These are phyloP conservation scores for Campoplex nolae DNA, from an alignment of 2,888 invertebrate genomes.

Conservation along the genomic window DNA sequence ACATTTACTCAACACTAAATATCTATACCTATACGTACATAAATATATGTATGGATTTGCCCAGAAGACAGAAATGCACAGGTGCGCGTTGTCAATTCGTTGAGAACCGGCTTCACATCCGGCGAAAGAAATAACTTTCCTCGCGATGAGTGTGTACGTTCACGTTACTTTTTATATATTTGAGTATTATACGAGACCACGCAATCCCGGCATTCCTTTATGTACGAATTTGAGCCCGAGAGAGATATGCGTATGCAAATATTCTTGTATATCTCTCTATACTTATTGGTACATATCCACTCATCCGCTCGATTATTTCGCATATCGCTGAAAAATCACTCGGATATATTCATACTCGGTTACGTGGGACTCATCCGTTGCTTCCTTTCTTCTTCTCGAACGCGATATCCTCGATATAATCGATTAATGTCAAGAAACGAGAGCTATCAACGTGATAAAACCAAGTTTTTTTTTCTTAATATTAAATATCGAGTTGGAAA, in stretches of 20 bases:
- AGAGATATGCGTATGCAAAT: background rate
- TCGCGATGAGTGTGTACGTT: conserved; percentile 41
- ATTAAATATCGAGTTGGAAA: conserved; percentile 73
- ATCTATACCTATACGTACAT: background rate
- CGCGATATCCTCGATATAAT: background rate
- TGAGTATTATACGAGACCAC: conserved; percentile 27
- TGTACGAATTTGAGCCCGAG: conserved; percentile 31
- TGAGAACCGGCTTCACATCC: conserved; percentile 69
- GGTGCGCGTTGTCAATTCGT: conserved; percentile 67
- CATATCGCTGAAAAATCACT: conserved; percentile 14
- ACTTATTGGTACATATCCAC: background rate
- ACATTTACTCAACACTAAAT: background rate
- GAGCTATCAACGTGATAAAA: conserved; percentile 67
- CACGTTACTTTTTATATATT: conserved; percentile 1
- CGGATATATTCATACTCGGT: background rate
- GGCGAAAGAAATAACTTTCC: conserved; percentile 61
- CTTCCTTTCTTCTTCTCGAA: conserved; percentile 4
- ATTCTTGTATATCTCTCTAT: too few species aligned
- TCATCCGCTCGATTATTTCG: conserved; percentile 4
- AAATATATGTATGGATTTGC: background rate
- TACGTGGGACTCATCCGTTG: background rate
- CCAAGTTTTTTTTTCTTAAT: conserved; percentile 52
- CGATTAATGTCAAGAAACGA: background rate
- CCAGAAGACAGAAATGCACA: conserved; percentile 35
- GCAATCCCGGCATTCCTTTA: conserved; percentile 32